Conservation (phyloP, 2,113 vertebrate genomes). For the Puntigrus tetrazona region DNA sequence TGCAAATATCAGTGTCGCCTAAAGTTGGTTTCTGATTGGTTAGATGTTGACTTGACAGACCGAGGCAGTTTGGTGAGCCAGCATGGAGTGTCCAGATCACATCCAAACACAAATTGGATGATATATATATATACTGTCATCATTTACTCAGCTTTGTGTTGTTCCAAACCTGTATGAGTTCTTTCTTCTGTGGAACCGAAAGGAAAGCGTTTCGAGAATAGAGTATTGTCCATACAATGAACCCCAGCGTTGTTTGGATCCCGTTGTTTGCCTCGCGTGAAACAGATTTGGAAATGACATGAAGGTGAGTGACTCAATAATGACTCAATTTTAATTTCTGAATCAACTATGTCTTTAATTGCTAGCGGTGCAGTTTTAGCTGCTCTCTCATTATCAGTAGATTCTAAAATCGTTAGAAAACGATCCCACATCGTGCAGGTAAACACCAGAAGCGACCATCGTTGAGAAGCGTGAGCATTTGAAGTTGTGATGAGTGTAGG, state of each 20-base stretch:
- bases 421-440: neutral
- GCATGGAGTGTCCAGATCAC: neutral
- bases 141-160: neutral
- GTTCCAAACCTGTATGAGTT: neutral
- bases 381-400: neutral
- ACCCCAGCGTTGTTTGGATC: too few relatives aligned
- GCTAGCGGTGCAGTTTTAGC: neutral
- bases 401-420: conserved; percentile 10
- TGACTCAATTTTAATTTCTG: neutral
- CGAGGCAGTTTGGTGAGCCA: neutral
- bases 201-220: too few relatives aligned
- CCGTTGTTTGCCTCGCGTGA: too few relatives aligned
- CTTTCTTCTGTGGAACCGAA: too few relatives aligned
- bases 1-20: conserved; percentile 14
- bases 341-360: conserved; percentile 20
- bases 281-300: neutral
- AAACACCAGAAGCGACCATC: conserved; percentile 40
- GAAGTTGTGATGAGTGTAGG: conserved; percentile 49
- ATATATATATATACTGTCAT: too few relatives aligned
- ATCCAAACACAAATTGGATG: too few relatives aligned
- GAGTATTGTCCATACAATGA: too few relatives aligned
- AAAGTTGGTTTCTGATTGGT: conserved; percentile 2
- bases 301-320: neutral
- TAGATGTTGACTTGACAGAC: neutral
- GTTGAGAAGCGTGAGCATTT: conserved; percentile 37